Evolutionary conservation across 1,140 invertebrate species (phyloP).

Genomic region (Cyrtorhinus lividipennis): DNA sequence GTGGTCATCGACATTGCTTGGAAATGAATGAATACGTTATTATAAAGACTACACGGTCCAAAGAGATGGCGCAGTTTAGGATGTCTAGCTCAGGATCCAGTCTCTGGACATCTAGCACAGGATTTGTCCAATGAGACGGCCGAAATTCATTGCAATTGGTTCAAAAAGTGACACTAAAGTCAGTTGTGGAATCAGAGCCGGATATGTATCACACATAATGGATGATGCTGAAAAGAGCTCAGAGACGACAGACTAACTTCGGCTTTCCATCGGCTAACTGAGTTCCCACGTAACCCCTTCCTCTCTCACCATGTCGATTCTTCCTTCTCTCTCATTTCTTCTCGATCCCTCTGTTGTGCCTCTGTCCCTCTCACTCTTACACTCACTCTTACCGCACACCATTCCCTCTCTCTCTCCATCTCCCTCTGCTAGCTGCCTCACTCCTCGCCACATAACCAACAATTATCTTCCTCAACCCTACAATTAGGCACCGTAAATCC

Average conservation of each 20-base stretch:
- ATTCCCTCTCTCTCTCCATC: not conserved
- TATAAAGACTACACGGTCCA: too few relatives aligned
- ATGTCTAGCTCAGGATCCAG: too few relatives aligned
- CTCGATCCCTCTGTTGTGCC: too few relatives aligned
- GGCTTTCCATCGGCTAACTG: not conserved
- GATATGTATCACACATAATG: not conserved
- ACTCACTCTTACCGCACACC: not conserved
- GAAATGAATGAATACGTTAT: too few relatives aligned
- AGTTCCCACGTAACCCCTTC: constrained; percentile 2
- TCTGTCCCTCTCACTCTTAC: too few relatives aligned
- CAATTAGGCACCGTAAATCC: constrained; percentile 9
- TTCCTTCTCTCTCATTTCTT: too few relatives aligned
- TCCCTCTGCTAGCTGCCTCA: not conserved
- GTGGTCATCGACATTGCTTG: too few relatives aligned
- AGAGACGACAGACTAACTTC: too few relatives aligned
- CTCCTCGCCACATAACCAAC: constrained; percentile 2
- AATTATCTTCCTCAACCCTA: constrained; percentile 6
- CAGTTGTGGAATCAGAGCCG: not conserved
- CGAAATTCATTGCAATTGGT: not conserved
- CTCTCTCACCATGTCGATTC: not conserved
- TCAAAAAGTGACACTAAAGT: not conserved
- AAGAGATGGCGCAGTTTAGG: too few relatives aligned
- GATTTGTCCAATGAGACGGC: too few relatives aligned
- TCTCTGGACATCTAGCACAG: not conserved
- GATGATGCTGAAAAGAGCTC: too few relatives aligned